Conservation (phyloP, 2,888 invertebrate species). For the Dolichomitus sp. region DNA sequence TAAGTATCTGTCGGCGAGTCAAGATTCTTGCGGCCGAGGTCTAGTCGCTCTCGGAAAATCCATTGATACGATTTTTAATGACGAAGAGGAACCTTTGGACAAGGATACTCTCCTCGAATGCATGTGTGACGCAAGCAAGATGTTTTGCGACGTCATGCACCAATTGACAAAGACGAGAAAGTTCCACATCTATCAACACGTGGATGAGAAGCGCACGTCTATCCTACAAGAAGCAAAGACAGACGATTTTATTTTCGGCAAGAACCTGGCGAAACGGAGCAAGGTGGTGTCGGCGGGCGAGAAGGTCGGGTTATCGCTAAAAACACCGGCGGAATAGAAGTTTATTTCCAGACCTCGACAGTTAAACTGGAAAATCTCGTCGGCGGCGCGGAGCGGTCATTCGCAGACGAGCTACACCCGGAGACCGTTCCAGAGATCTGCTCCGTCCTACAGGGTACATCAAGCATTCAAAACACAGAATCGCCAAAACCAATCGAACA, state of each 20-base stretch:
- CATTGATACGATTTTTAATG: constrained; percentile 33
- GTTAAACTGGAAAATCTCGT: constrained; percentile 4
- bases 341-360: not conserved
- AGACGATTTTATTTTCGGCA: constrained; percentile 42
- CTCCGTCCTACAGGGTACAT: not conserved
- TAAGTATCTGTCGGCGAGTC: constrained; percentile 19
- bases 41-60: constrained; percentile 16
- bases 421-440: not conserved
- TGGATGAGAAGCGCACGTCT: constrained; percentile 24
- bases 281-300: constrained; percentile 34
- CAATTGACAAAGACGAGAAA: constrained; percentile 38
- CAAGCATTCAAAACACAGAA: not conserved
- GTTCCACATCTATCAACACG: constrained; percentile 38
- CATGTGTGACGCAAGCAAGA: constrained; percentile 41
- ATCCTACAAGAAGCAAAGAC: constrained; percentile 41
- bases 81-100: constrained; percentile 29
- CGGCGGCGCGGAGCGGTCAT: not conserved
- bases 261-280: constrained; percentile 27
- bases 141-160: not conserved
- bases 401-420: not conserved
- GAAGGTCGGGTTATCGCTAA: constrained; percentile 28
- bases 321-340: constrained; percentile 14
- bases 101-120: constrained; percentile 24
- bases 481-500: constrained; percentile 26
- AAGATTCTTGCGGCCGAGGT: constrained; percentile 16